Evolutionary conservation across 2,888 invertebrate species (phyloP).

Genomic region (Lasioglossum zephyrum): DNA sequence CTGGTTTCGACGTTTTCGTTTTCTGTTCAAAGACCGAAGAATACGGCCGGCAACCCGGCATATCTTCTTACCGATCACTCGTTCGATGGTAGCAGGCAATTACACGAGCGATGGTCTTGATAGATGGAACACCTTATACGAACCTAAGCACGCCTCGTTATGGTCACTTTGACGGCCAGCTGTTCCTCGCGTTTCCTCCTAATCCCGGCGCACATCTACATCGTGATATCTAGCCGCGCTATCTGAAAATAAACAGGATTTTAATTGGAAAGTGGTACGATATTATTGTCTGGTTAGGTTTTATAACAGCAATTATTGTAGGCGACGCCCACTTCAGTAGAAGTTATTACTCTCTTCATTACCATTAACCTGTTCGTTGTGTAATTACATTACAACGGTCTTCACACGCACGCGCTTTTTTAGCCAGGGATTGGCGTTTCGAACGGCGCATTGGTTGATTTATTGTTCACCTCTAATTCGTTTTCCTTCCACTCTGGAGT

Average conservation of each 20-base stretch:
- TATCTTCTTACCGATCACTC: neutral
- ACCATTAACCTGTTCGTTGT: slow-evolving; percentile 11
- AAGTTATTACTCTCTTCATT: slow-evolving; percentile 17
- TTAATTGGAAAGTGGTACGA: slow-evolving; percentile 9
- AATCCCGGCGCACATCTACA: slow-evolving; percentile 9
- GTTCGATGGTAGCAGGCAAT: neutral
- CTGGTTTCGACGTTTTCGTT: neutral
- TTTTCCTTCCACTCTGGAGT: neutral
- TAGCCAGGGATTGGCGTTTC: neutral
- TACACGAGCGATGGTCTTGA: neutral
- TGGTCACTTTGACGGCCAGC: neutral
- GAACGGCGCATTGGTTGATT: neutral
- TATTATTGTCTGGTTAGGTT: slow-evolving; percentile 6
- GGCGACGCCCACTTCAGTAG: neutral
- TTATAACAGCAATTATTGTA: slow-evolving; percentile 15
- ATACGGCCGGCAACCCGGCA: neutral
- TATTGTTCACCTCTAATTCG: neutral
- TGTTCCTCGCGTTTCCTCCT: slow-evolving; percentile 1
- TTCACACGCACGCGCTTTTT: slow-evolving; percentile 8
- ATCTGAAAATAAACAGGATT: slow-evolving; percentile 10
- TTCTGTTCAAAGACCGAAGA: neutral
- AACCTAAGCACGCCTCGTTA: neutral
- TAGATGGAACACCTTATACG: slow-evolving; percentile 13
- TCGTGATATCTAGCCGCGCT: neutral
- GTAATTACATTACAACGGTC: slow-evolving; percentile 5